phyloP scores from a whole-genome alignment of 2,113 vertebrate genomes.

The Sterrhoptilus dennistouni region DNA sequence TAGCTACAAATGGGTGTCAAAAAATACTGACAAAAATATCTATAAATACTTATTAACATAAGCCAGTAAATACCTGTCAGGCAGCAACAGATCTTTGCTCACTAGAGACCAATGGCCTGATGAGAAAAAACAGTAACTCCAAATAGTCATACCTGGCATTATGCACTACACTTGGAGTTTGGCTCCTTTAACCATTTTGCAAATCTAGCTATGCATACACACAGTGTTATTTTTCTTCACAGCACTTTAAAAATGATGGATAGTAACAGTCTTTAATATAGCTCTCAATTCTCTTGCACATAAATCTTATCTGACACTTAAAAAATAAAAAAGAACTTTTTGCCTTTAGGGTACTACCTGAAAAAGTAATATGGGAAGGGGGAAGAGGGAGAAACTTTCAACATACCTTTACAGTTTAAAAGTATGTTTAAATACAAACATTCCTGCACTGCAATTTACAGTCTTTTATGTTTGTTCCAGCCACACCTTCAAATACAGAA shows the following conservation, averaged over 20 bases:
- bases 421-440: background rate
- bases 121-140: background rate
- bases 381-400: background rate
- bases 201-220: background rate
- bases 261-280: constrained; percentile 13
- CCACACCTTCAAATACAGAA: constrained; percentile 1
- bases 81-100: background rate
- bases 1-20: background rate
- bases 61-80: background rate
- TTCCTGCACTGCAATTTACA: background rate
- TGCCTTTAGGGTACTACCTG: background rate
- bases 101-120: background rate
- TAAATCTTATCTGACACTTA: background rate
- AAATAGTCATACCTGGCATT: background rate
- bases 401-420: background rate
- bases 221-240: background rate
- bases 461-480: background rate
- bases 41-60: background rate
- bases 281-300: constrained; percentile 10
- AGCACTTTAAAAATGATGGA: constrained; percentile 38
- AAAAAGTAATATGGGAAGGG: background rate
- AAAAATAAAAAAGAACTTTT: background rate
- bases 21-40: background rate
- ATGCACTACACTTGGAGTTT: background rate
- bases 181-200: background rate